Conservation (phyloP, 2,888 invertebrate genomes). For the Pegoplata infirma region DNA sequence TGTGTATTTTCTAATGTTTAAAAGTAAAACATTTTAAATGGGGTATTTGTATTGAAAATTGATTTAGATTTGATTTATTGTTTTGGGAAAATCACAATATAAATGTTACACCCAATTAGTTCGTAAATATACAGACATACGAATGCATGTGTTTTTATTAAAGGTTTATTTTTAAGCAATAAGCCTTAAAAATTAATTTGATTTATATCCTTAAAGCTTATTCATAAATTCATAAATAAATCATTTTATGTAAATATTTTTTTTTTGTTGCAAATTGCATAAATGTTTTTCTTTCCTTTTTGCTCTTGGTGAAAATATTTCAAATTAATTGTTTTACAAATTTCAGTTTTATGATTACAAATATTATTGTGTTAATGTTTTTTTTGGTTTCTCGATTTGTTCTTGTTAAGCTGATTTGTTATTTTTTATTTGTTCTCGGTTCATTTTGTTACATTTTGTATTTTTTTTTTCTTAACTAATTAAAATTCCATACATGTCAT, state of each 20-base stretch:
- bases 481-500: constrained; percentile 39
- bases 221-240: not conserved
- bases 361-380: not conserved
- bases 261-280: not conserved
- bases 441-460: not conserved
- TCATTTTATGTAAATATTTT: not conserved
- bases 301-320: constrained; percentile 1
- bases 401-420: not conserved
- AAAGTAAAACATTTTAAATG: constrained; percentile 5
- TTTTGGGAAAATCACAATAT: not conserved
- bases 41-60: constrained; percentile 5
- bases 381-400: not conserved
- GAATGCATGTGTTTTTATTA: too few relatives aligned
- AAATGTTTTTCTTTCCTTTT: not conserved
- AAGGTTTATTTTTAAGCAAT: not conserved
- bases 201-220: not conserved
- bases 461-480: constrained; percentile 14
- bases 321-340: constrained; percentile 27
- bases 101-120: not conserved
- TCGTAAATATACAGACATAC: too few relatives aligned
- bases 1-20: not conserved
- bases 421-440: not conserved
- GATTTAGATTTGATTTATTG: constrained; percentile 16
- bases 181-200: not conserved
- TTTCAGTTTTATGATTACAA: not conserved